Base-by-base conservation (phyloP, 1,140 invertebrate genomes). In the Brachystomella parvula region DNA sequence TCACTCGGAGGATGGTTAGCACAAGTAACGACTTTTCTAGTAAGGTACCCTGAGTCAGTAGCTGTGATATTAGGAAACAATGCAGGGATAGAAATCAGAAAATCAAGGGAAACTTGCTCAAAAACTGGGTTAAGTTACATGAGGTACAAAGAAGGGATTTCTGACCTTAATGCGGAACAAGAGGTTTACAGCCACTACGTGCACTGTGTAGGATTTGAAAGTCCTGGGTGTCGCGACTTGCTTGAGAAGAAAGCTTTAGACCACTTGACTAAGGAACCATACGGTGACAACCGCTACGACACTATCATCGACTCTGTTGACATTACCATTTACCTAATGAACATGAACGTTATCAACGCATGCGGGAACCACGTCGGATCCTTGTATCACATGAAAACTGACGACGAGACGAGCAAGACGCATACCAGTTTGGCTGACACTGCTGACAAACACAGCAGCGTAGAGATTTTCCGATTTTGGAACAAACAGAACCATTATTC, bases 1-100 rank as follows among this genome's bases (percentile, higher is more conserved):
- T 57, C 53, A 12, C 53, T 57, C 24, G 53, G 53, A 12, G 53
- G 53, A 15, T 57, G 53, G 53, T 57, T 57, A 24, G 53, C 53
- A 9, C 53, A 57, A 57, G 53, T 21, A 15, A 28, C 53, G 12
- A 21, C 53, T 12, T 57, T 12, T 24, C 24, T 57, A 9, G 6
- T 28, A 57, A 28, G 26, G 21, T 57, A 57, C 24, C 53, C 53
- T 47, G 44, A 47, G 21, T 9, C 9, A 9, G 53, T 57, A 21
- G 19, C 53, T 12, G 21, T 15, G 53, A 9, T 12, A 28, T 15
- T 57, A 9, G 21, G 21, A 28, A 21, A 12, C 6, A n/a, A n/a
- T n/a, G n/a, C 6, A 21, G 12, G 53, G 53, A 9, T 6, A 21
- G 12, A 24, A 6, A 57, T 28, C 21, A 57, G 19, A 12, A 12